Conservation (phyloP, 2,797 vertebrate genomes). For the Garrulus glandarius region DNA sequence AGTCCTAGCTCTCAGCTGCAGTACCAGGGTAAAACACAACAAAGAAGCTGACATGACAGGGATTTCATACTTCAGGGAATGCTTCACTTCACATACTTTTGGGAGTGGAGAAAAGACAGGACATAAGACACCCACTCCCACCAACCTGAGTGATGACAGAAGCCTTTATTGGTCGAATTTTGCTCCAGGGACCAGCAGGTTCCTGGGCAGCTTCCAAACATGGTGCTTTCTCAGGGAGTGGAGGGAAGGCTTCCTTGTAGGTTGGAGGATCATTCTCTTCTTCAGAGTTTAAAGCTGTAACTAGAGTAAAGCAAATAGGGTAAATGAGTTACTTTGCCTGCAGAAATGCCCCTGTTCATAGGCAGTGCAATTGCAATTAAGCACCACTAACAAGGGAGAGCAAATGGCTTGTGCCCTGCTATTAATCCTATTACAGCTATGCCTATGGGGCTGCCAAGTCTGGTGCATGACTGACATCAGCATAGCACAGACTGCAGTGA, state of each 20-base stretch:
- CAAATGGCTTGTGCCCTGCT: neutral
- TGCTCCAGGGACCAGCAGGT: slow-evolving; percentile 91
- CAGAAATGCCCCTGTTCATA: neutral
- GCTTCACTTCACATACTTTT: neutral
- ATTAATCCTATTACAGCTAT: neutral
- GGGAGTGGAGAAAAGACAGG: neutral
- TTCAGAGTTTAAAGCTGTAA: slow-evolving; percentile 85
- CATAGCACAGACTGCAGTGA: neutral
- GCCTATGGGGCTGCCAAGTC: neutral
- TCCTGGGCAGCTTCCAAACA: slow-evolving; percentile 89
- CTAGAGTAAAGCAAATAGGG: slow-evolving; percentile 47
- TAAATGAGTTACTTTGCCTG: neutral
- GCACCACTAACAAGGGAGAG: neutral
- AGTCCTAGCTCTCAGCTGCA: neutral
- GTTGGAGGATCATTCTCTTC: slow-evolving; percentile 96
- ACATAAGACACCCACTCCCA: neutral
- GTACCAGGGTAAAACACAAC: neutral
- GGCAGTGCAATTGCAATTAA: neutral
- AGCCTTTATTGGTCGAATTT: slow-evolving; percentile 96
- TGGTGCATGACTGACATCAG: neutral
- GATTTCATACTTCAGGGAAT: neutral
- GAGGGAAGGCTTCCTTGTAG: slow-evolving; percentile 99
- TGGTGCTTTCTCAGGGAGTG: slow-evolving; percentile 94
- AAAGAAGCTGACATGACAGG: neutral
- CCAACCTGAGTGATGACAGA: slow-evolving; percentile 98